Evolutionary conservation across 1,140 invertebrate genomes (phyloP).

Genomic region (Parasteatoda tepidariorum): DNA sequence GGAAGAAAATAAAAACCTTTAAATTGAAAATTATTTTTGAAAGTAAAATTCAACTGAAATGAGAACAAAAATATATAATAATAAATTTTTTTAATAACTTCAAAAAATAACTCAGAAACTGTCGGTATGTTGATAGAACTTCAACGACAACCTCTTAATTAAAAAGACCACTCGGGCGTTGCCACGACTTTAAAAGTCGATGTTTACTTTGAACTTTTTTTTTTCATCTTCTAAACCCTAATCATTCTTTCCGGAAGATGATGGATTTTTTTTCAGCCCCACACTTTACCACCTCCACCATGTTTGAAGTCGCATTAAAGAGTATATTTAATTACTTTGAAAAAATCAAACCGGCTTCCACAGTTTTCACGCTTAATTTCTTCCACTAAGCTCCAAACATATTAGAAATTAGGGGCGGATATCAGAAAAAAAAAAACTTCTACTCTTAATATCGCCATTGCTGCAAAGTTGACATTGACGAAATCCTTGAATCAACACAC

Average conservation of each 20-base stretch:
- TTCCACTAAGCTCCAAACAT: not conserved
- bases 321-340: slow-evolving; percentile 53
- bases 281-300: not conserved
- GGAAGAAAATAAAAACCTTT: too few relatives aligned
- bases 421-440: not conserved
- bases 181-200: slow-evolving; percentile 11
- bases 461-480: slow-evolving; percentile 54
- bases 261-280: slow-evolving; percentile 20
- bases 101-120: slow-evolving; percentile 17
- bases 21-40: not conserved
- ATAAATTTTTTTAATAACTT: slow-evolving; percentile 48
- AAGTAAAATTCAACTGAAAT: not conserved
- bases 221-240: not conserved
- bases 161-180: slow-evolving; percentile 44
- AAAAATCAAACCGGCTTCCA: slow-evolving; percentile 14
- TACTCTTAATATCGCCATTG: slow-evolving; percentile 22
- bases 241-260: slow-evolving; percentile 27
- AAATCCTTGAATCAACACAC: not conserved
- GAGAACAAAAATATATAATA: not conserved
- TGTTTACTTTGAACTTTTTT: slow-evolving; percentile 27
- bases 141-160: slow-evolving; percentile 57
- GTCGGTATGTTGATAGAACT: slow-evolving; percentile 39
- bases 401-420: slow-evolving; percentile 24
- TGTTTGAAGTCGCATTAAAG: slow-evolving; percentile 53
- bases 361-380: slow-evolving; percentile 53